phyloP scores from a whole-genome alignment of 1,140 invertebrate genomes.

The Chionoecetes opilio region DNA sequence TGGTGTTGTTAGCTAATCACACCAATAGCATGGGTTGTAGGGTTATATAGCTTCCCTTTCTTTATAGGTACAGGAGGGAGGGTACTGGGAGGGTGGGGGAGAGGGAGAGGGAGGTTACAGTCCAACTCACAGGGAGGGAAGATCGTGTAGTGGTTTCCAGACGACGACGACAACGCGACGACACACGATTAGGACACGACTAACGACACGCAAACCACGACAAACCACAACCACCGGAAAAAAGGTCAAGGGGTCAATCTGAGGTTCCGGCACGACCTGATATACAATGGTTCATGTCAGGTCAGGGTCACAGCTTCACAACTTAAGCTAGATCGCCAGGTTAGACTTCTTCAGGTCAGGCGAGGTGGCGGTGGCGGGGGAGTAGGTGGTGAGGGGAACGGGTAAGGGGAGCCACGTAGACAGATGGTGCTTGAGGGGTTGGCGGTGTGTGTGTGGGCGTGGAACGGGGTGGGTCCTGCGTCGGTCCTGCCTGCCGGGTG shows the following conservation, averaged over 20 bases:
- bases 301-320: no score
- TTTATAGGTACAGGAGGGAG: neutral
- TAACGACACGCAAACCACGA: no score
- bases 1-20: neutral
- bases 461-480: neutral
- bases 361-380: no score
- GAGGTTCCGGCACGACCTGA: no score
- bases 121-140: no score
- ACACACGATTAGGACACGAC: neutral
- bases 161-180: neutral
- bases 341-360: neutral
- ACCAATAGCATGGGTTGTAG: neutral
- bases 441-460: neutral
- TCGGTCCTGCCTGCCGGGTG: constrained; percentile 39
- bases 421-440: neutral
- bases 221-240: no score
- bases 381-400: no score
- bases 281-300: no score
- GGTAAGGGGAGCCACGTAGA: neutral
- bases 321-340: no score
- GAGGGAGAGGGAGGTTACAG: neutral
- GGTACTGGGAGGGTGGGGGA: neutral
- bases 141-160: no score
- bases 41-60: neutral
- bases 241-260: no score